These are phyloP conservation scores for Arrhamphus sclerolepis DNA, from an alignment of 2,797 vertebrate genomes.

Conservation along the genomic window DNA sequence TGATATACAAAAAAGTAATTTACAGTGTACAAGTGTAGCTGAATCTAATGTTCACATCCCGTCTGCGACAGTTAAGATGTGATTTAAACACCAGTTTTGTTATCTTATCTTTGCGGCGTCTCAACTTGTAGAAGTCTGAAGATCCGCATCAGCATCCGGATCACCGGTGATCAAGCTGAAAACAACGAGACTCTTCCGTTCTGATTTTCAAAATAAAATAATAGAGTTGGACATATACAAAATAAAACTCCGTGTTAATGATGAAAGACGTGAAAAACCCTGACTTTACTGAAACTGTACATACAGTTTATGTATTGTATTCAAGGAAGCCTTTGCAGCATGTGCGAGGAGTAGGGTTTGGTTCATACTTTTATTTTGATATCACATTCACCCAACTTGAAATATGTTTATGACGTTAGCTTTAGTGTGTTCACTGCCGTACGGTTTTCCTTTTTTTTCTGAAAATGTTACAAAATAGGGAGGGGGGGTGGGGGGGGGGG, in stretches of 20 bases:
- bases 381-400: background rate
- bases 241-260: too few relatives aligned
- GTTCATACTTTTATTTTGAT: conserved; percentile 24
- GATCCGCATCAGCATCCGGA: conserved; percentile 60
- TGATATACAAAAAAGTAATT: background rate
- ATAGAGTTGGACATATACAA: too few relatives aligned
- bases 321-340: background rate
- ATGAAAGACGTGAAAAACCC: too few relatives aligned
- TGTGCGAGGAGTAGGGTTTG: too few relatives aligned
- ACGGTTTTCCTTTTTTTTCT: too few relatives aligned
- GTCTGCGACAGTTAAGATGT: accelerated
- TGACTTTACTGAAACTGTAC: too few relatives aligned
- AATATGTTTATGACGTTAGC: conserved; percentile 16
- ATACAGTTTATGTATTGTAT: too few relatives aligned
- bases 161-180: conserved; percentile 45
- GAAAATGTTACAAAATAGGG: too few relatives aligned
- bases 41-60: background rate
- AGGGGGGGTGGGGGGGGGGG: too few relatives aligned
- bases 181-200: background rate
- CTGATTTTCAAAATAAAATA: conserved; percentile 11
- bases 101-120: conserved; percentile 29
- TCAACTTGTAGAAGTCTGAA: conserved; percentile 26
- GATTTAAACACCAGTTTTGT: background rate
- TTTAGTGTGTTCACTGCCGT: background rate
- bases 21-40: background rate